Evolutionary conservation across 2,797 vertebrate species (phyloP).

Genomic region (Crossoptilon crossoptilon): DNA sequence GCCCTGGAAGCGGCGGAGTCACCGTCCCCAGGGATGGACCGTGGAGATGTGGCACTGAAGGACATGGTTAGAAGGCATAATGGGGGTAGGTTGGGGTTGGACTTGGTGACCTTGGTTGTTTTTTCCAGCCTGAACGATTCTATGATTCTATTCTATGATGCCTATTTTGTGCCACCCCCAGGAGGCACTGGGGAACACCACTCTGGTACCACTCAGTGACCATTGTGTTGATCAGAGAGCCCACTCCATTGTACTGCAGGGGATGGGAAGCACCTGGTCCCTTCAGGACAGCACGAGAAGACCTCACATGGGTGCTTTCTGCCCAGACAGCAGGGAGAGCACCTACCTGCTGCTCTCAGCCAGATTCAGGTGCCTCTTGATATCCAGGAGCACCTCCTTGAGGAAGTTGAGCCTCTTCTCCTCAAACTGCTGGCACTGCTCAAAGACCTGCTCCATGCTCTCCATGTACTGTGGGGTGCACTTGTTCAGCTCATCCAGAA

Average conservation of each 20-base stretch:
- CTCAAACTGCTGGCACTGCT: conserved; percentile 96
- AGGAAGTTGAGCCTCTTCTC: conserved; percentile 94
- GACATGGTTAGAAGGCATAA: background rate
- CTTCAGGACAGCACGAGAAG: background rate
- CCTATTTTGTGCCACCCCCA: background rate
- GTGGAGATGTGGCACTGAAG: background rate
- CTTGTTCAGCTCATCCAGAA: conserved; percentile 91
- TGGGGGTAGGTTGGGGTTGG: too few relatives aligned
- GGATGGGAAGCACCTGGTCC: background rate
- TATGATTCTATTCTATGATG: background rate
- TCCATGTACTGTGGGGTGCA: conserved; percentile 94
- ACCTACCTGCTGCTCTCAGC: conserved; percentile 91
- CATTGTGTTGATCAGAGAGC: rapidly evolving
- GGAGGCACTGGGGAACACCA: rapidly evolving
- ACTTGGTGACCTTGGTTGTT: too few relatives aligned
- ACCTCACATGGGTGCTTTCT: background rate
- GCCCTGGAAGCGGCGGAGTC: too few relatives aligned
- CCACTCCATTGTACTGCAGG: background rate
- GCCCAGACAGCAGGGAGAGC: background rate
- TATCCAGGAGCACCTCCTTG: conserved; percentile 92
- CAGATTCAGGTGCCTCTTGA: conserved; percentile 96
- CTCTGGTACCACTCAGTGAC: background rate
- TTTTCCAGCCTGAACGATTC: too few relatives aligned
- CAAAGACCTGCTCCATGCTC: conserved; percentile 95
- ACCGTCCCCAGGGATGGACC: too few relatives aligned